phyloP scores from a whole-genome alignment of 1,140 invertebrate genomes.

The Micrasema minimum region DNA sequence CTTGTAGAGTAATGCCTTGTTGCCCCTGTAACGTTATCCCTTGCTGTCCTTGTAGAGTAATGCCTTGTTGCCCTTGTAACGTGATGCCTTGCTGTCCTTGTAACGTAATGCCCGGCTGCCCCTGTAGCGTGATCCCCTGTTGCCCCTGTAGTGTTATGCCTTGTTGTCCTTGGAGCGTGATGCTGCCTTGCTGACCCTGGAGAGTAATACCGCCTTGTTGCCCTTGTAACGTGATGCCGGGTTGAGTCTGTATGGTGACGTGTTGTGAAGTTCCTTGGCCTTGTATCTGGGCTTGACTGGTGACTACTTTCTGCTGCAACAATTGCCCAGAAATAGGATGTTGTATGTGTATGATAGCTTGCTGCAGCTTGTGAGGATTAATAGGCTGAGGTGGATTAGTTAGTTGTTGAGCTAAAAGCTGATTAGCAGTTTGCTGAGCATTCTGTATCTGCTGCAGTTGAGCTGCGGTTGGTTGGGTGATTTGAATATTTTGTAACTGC shows the following conservation, averaged over 20 bases:
- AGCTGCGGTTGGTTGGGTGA: constrained; percentile 52
- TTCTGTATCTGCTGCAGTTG: constrained; percentile 59
- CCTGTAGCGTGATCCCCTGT: constrained; percentile 37
- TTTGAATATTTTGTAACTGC: constrained; percentile 44
- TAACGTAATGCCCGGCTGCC: constrained; percentile 34
- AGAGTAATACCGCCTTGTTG: constrained; percentile 28
- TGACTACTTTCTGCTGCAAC: constrained; percentile 53
- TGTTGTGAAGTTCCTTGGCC: constrained; percentile 55
- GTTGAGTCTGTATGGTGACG: constrained; percentile 38
- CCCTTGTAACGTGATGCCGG: constrained; percentile 40
- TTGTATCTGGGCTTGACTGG: constrained; percentile 42
- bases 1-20: constrained; percentile 33
- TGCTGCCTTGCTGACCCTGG: constrained; percentile 42
- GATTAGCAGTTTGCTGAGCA: constrained; percentile 63
- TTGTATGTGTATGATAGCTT: constrained; percentile 65
- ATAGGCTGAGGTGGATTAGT: constrained; percentile 64
- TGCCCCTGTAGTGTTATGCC: constrained; percentile 28
- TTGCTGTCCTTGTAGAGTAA: constrained; percentile 34
- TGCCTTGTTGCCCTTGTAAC: constrained; percentile 36
- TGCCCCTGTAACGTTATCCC: constrained; percentile 39
- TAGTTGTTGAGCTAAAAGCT: constrained; percentile 63
- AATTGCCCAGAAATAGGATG: constrained; percentile 62
- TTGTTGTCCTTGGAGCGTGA: constrained; percentile 41
- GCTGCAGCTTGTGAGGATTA: constrained; percentile 67
- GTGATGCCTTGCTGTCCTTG: constrained; percentile 38